Evolutionary conservation across 2,888 invertebrate species (phyloP).

Genomic region (Acronicta psi): DNA sequence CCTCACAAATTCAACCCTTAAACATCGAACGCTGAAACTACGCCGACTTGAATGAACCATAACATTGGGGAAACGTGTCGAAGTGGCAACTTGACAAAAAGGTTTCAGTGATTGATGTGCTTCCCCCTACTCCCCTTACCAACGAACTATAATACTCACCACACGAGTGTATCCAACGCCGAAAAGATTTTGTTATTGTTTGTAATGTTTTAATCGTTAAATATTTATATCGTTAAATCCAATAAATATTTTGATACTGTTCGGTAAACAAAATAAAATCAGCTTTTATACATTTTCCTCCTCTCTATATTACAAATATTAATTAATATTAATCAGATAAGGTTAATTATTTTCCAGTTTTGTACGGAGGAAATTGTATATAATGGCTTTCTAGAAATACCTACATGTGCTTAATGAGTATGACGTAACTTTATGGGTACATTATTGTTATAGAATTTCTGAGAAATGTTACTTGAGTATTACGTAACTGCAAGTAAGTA

Average conservation of each 20-base stretch:
- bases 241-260: conserved; percentile 28
- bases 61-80: conserved; percentile 69
- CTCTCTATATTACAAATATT: conserved; percentile 13
- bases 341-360: conserved; percentile 28
- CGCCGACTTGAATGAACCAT: conserved; percentile 67
- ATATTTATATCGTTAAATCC: conserved; percentile 11
- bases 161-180: conserved; percentile 20
- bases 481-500: background rate
- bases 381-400: conserved; percentile 15
- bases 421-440: background rate
- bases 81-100: conserved; percentile 76
- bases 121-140: conserved; percentile 33
- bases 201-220: conserved; percentile 17
- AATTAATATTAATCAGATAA: no score
- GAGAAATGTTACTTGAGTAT: background rate
- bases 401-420: background rate
- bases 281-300: conserved; percentile 14
- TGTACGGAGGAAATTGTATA: conserved; percentile 1
- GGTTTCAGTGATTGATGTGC: conserved; percentile 73
- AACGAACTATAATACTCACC: conserved; percentile 44
- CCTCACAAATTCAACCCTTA: conserved; percentile 33
- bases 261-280: conserved; percentile 19
- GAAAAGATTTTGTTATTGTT: conserved; percentile 22
- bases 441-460: background rate
- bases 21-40: conserved; percentile 37